Evolutionary conservation across 2,797 vertebrate genomes (phyloP), one percentile per base, ranked within the genome.

Genomic region (Erethizon dorsatum): DNA sequence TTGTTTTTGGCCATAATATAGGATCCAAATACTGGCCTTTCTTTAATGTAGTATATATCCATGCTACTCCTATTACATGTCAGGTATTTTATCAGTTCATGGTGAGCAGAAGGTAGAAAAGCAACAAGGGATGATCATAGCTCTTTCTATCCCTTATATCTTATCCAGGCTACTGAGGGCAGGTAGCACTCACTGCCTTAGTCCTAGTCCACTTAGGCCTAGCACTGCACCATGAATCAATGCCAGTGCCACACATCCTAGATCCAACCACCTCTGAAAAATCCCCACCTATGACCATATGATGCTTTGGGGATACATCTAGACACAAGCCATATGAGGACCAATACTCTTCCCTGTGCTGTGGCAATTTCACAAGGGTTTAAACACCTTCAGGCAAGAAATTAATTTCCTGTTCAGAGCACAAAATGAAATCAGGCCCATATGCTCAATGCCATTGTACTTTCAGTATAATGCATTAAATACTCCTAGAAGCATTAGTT

Each of bases 361-460:
- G 24, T 24, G 71, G 41, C 24, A 80, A 75, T 73, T 65, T 85
- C 37, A 37, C 59, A 73, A 82, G 26, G 37, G 2, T 31, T 93
- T 92, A 91, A 88, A 95, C 0, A 17, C 54, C 91, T 90, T 73
- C 65, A 45, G 37, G 63, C 24, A 73, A 90, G 88, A 63, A 87
- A 94, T 65, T 54, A 17, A 96, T 90, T 97, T 97, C 82, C 95
- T 96, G 52, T 95, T 93, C 65, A 17, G 47, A 87, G 26, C 52
- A 79, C 80, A 61, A 97, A 93, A 93, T 77, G 56, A 83, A 94
- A 93, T 93, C 61, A 75, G 56, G 87, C 47, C 71, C 95, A 88
- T 84, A 90, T 75, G 84, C 82, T 96, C 91, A 71, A 17, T 9
- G 65, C 41, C 87, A 31, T 97, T 91, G 82, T 56, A 33, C 37